Conservation (phyloP, 2,888 invertebrate species). For the Lepidocyrtinus sp. region DNA sequence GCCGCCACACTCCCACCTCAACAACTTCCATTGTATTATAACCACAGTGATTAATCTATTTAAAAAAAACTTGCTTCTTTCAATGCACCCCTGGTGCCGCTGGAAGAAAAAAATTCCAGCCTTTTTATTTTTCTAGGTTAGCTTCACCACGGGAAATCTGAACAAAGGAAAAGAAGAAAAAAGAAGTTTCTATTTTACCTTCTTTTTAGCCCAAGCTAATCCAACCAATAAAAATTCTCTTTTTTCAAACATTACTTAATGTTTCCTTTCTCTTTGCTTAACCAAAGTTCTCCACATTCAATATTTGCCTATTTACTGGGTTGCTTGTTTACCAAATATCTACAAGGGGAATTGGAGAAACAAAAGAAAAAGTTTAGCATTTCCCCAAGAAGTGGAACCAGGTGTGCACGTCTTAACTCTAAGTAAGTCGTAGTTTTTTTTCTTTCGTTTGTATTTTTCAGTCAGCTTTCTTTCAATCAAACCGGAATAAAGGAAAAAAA, state of each 20-base stretch:
- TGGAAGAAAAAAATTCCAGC: not conserved
- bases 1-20: constrained; percentile 1
- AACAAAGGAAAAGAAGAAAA: not conserved
- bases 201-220: not conserved
- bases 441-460: constrained; percentile 5
- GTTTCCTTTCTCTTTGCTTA: not conserved
- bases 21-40: not conserved
- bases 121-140: not conserved
- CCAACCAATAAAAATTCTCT: constrained; percentile 3
- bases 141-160: not conserved
- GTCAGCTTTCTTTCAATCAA: constrained; percentile 12
- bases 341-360: not conserved
- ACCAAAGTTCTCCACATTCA: not conserved
- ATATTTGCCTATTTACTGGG: not conserved
- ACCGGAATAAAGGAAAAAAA: not conserved
- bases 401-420: not conserved
- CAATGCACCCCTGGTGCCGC: not conserved
- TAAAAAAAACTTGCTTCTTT: not conserved
- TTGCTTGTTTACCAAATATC: not conserved
- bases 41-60: not conserved
- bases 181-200: not conserved
- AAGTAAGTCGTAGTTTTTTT: not conserved
- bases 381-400: constrained; percentile 4
- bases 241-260: not conserved
- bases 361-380: not conserved